phyloP scores from a whole-genome alignment of 2,888 invertebrate genomes.

The Crossocerus cetratus region DNA sequence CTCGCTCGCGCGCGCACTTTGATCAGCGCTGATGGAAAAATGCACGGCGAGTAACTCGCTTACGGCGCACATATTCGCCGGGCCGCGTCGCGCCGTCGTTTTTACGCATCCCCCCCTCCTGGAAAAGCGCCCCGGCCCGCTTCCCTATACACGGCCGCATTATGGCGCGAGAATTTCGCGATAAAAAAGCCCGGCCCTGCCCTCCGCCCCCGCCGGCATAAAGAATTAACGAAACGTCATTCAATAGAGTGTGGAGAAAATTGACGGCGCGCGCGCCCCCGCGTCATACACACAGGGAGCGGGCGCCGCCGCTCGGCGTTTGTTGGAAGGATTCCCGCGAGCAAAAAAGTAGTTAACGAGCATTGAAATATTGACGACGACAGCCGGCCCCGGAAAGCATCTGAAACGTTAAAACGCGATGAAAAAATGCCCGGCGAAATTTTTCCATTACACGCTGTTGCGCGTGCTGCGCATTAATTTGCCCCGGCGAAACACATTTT shows the following conservation, averaged over 20 bases:
- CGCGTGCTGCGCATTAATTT: neutral
- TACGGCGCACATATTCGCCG: conserved; percentile 46
- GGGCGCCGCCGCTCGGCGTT: conserved; percentile 11
- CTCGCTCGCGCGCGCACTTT: conserved; percentile 53
- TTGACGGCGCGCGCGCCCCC: no score
- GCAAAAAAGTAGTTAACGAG: no score
- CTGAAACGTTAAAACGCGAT: neutral
- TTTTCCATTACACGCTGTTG: neutral
- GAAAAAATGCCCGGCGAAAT: neutral
- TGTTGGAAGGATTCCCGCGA: conserved; percentile 10
- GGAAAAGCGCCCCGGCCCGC: neutral
- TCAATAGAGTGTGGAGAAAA: no score
- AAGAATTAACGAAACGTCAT: no score
- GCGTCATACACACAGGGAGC: conserved; percentile 4
- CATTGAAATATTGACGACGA: neutral
- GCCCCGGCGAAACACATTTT: neutral
- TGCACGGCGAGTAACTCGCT: conserved; percentile 52
- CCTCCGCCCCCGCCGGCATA: no score
- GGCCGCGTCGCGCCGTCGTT: conserved; percentile 38
- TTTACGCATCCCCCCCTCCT: conserved; percentile 53
- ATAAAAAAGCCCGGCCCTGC: no score
- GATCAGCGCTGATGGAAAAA: conserved; percentile 65
- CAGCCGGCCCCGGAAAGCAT: neutral
- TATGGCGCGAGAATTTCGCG: neutral
- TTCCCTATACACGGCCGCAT: neutral